Base-by-base conservation (phyloP, 2,113 vertebrate genomes). In the Centropristis striata region DNA sequence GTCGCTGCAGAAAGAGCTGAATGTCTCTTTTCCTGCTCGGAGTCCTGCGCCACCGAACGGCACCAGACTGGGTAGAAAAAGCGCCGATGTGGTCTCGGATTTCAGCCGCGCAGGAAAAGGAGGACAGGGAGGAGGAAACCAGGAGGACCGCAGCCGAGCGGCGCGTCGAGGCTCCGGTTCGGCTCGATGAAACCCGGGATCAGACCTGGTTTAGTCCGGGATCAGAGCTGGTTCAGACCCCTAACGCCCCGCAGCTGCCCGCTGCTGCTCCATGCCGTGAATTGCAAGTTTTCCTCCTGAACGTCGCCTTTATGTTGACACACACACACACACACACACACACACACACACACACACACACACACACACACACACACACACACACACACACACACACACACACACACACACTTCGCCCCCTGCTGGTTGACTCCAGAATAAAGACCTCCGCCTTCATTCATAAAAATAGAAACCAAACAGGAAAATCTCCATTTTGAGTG, bases 401-500 rank as follows among this genome's bases (percentile, higher is more conserved):
- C 18, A 61, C 23, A 51, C 47, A 68, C 42, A 55, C 57, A 59
- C 21, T n/a, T n/a, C 65, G 54, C 89, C 89, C 84, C 88, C 94
- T 92, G 83, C 68, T 79, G 93, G 91, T 44, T 4, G 8, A 60
- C 11, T 64, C 1, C 3, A 20, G 71, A 69, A 86, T 27, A 79
- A 7, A 58, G 71, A 80, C 88, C 89, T 72, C 85, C 85, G 80
- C 88, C 91, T 94, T 78, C 93, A 94, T 94, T 94, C 91, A 94
- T 92, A 93, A 94, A 94, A 93, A 93, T 72, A 87, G 66, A 86
- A 66, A 68, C 44, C 65, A 60, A 81, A 81, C 20, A 25, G 54
- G 66, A 32, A 66, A 81, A 75, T 68, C 67, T 72, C 77, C 67
- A 75, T 90, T 89, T 84, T 82, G 81, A 76, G 71, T 37, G 50